phyloP scores from a whole-genome alignment of 92 coral and sea anemone species.

The Porites cylindrica region DNA sequence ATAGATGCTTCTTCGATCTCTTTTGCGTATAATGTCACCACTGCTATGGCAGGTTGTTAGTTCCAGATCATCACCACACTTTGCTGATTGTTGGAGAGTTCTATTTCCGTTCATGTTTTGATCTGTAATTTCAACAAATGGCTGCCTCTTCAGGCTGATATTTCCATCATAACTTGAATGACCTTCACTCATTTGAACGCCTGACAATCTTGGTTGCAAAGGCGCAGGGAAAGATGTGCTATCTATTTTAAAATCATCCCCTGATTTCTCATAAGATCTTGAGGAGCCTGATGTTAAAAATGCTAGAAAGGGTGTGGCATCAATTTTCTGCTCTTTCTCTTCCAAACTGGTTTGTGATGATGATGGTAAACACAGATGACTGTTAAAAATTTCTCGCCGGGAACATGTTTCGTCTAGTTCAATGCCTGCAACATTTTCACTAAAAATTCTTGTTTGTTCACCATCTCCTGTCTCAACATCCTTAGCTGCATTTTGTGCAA shows the following conservation, averaged over 20 bases:
- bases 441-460: neutral
- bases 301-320: neutral
- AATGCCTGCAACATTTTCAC: neutral
- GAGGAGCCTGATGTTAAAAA: neutral
- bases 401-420: slow-evolving; percentile 33
- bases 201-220: neutral
- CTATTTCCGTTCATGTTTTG: neutral
- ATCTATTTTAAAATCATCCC: slow-evolving; percentile 10
- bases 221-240: slow-evolving; percentile 29
- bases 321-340: neutral
- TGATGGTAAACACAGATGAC: neutral
- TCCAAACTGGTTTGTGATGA: neutral
- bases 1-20: neutral
- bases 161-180: neutral
- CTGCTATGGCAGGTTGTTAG: neutral
- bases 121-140: neutral
- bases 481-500: neutral
- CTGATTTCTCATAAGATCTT: neutral
- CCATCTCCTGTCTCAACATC: neutral
- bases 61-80: neutral
- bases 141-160: neutral
- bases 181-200: neutral
- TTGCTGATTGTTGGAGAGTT: neutral
- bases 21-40: neutral
- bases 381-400: slow-evolving; percentile 1